phyloP scores from a whole-genome alignment of 2,797 vertebrate genomes.

The Sylvilagus floridanus region DNA sequence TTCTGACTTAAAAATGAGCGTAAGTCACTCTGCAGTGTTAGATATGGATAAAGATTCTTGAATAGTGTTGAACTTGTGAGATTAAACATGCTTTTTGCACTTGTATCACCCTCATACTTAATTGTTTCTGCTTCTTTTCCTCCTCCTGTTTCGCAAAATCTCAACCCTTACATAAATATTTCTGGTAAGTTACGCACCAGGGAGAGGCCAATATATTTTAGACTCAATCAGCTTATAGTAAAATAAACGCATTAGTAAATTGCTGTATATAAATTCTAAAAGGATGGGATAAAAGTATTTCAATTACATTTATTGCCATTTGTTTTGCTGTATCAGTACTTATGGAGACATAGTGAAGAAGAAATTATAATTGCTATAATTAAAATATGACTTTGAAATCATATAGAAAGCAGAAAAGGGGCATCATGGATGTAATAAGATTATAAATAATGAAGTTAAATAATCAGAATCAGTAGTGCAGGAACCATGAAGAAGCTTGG shows the following conservation, averaged over 20 bases:
- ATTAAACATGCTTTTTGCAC: neutral
- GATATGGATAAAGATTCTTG: neutral
- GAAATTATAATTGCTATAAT: neutral
- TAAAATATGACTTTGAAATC: neutral
- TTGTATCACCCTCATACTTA: neutral
- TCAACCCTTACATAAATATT: neutral
- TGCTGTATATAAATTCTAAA: neutral
- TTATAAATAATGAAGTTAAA: neutral
- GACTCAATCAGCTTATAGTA: neutral
- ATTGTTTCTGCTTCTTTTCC: neutral
- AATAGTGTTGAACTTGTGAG: neutral
- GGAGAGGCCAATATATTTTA: constrained; percentile 1
- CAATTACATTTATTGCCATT: neutral
- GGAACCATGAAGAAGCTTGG: neutral
- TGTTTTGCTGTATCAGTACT: neutral
- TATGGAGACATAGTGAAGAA: neutral
- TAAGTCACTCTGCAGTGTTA: neutral
- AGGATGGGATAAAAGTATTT: neutral
- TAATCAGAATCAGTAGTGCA: neutral
- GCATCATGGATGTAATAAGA: neutral
- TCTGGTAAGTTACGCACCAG: neutral
- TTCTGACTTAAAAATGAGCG: neutral
- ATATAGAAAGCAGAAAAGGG: neutral
- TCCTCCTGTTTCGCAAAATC: neutral
- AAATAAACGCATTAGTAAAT: constrained; percentile 38